phyloP scores from a whole-genome alignment of 2,113 vertebrate species.

The Paralichthys olivaceus region DNA sequence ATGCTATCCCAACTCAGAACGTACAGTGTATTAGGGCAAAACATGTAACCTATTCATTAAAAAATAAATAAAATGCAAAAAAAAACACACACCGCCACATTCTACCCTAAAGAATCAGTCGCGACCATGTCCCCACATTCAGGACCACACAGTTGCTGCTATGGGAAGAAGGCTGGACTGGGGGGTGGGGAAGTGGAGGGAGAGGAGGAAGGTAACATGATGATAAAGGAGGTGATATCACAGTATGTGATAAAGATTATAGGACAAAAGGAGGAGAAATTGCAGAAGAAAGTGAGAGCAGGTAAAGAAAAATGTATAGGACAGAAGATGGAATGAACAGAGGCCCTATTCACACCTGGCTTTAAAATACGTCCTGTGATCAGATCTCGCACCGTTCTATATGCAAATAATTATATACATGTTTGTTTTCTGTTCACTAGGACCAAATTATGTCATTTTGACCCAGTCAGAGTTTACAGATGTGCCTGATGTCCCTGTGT shows the following conservation, averaged over 20 bases:
- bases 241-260: background rate
- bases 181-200: background rate
- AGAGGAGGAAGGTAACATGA: background rate
- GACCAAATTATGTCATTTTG: too few species aligned
- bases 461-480: too few species aligned
- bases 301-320: background rate
- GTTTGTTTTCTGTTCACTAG: too few species aligned
- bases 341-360: too few species aligned
- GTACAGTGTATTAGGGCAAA: conserved; percentile 64
- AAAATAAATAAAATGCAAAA: conserved; percentile 19
- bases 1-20: conserved; percentile 75
- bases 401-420: too few species aligned
- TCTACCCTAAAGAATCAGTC: conserved; percentile 82
- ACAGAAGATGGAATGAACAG: background rate
- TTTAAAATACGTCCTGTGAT: too few species aligned
- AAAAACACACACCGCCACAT: conserved; percentile 79
- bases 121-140: conserved; percentile 80
- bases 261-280: background rate
- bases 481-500: too few species aligned
- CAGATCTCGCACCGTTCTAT: too few species aligned
- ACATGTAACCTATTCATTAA: conserved; percentile 51
- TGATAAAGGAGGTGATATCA: background rate
- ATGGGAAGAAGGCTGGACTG: conserved; percentile 61
- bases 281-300: background rate
- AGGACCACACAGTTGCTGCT: conserved; percentile 80